Percentiles rank a stretch among this genome's conserved stretches.
Evolutionary conservation across 2,113 vertebrate genomes (phyloP).

Genomic region (Rhizomys pruinosus): DNA sequence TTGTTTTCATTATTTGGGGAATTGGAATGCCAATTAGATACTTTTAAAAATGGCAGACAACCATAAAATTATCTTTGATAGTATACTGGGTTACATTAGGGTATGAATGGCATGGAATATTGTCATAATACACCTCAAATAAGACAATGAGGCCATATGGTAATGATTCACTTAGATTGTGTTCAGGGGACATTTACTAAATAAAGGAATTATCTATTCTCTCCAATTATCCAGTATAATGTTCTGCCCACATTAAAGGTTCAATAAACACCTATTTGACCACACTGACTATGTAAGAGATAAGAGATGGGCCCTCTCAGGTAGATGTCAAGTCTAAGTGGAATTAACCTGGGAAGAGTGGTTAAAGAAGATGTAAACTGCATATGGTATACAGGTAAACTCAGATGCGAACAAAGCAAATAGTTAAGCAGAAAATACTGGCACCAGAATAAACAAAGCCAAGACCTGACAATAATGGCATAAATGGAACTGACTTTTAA

Average conservation of each 20-base stretch:
- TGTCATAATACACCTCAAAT: constrained; percentile 58
- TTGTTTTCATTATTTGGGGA: constrained; percentile 72
- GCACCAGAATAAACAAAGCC: constrained; percentile 78
- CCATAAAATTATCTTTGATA: constrained; percentile 73
- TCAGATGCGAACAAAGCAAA: constrained; percentile 78
- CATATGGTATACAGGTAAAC: constrained; percentile 66
- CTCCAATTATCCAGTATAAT: constrained; percentile 64
- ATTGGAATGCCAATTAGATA: constrained; percentile 69
- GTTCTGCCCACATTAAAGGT: constrained; percentile 55
- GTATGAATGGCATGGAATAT: constrained; percentile 63
- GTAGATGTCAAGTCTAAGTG: constrained; percentile 66
- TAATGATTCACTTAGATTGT: constrained; percentile 70
- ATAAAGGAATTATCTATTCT: constrained; percentile 49
- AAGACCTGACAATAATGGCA: constrained; percentile 67
- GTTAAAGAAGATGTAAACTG: constrained; percentile 75
- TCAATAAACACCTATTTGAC: constrained; percentile 71
- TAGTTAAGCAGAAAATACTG: constrained; percentile 78
- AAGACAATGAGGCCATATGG: constrained; percentile 57
- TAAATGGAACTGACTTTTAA: constrained; percentile 70
- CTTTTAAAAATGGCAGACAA: constrained; percentile 72
- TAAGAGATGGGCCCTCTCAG: constrained; percentile 69
- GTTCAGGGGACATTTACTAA: constrained; percentile 68
- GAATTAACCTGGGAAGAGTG: constrained; percentile 69
- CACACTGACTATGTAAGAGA: constrained; percentile 66
- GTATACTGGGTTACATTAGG: constrained; percentile 55